phyloP scores from a whole-genome alignment of 2,113 vertebrate species.

The Scomber scombrus region DNA sequence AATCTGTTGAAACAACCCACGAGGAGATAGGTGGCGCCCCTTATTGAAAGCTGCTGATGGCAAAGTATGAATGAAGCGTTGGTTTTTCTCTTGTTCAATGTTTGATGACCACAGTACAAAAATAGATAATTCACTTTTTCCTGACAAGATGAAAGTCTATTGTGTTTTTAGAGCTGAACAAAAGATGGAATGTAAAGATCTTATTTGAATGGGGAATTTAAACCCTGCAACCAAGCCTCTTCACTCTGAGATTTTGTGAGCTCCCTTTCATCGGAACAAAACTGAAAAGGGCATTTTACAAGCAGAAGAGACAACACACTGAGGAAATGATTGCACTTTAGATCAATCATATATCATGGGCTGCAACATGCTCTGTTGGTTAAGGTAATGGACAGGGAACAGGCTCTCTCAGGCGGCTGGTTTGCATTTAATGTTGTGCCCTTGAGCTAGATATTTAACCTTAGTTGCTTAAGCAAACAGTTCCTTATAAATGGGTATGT shows the following conservation, averaged over 20 bases:
- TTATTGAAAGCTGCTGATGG: slow-evolving; percentile 45
- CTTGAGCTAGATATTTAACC: slow-evolving; percentile 73
- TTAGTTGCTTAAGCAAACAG: slow-evolving; percentile 67
- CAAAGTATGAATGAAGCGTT: slow-evolving; percentile 34
- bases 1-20: slow-evolving; percentile 60
- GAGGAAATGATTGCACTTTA: slow-evolving; percentile 74
- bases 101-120: slow-evolving; percentile 47
- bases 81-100: slow-evolving; percentile 22
- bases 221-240: slow-evolving; percentile 2
- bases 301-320: slow-evolving; percentile 71
- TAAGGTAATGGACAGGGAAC: slow-evolving; percentile 73
- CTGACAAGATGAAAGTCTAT: slow-evolving; percentile 23
- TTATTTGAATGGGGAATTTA: slow-evolving; percentile 30
- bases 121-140: slow-evolving; percentile 43
- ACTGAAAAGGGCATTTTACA: slow-evolving; percentile 57
- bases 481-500: slow-evolving; percentile 39
- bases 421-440: slow-evolving; percentile 67
- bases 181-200: slow-evolving; percentile 31
- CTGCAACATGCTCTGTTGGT: slow-evolving; percentile 75
- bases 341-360: slow-evolving; percentile 73
- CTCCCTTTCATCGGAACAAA: slow-evolving; percentile 39
- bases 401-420: slow-evolving; percentile 47
- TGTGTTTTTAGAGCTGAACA: slow-evolving; percentile 35
- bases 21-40: slow-evolving; percentile 11
- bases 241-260: slow-evolving; percentile 9